phyloP scores from a whole-genome alignment of 2,888 invertebrate genomes.

The Stenodema calcarata region DNA sequence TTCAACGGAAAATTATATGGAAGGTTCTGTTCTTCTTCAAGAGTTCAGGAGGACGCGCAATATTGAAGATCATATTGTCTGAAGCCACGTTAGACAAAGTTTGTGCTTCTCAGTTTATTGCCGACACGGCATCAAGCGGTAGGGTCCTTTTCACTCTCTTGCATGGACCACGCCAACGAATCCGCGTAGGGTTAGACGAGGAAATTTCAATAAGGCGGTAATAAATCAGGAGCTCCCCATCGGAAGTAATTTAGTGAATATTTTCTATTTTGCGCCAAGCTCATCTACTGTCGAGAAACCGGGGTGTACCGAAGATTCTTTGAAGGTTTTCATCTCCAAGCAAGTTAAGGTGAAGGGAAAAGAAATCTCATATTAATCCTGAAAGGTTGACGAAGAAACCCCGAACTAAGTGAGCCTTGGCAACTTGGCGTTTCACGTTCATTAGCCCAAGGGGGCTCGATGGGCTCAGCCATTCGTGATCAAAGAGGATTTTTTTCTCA shows the following conservation, averaged over 20 bases:
- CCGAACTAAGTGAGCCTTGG: neutral
- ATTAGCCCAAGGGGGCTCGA: neutral
- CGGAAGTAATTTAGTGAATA: conserved; percentile 11
- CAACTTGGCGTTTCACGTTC: neutral
- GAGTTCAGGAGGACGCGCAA: neutral
- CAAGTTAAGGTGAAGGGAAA: neutral
- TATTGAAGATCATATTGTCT: conserved; percentile 17
- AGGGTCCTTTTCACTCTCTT: neutral
- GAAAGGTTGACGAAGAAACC: neutral
- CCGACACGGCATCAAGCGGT: neutral
- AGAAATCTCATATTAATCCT: neutral
- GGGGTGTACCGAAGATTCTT: neutral
- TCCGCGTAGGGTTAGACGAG: neutral
- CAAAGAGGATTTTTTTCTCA: neutral
- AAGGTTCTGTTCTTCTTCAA: neutral
- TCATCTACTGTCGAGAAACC: neutral
- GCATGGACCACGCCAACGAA: neutral
- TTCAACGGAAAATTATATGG: neutral
- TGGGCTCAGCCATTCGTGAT: neutral
- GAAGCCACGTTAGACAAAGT: conserved; percentile 26
- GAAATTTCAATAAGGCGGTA: conserved; percentile 22
- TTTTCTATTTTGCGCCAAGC: neutral
- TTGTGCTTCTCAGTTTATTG: conserved; percentile 14
- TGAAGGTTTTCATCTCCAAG: neutral
- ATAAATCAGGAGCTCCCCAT: conserved; percentile 7